Evolutionary conservation across 1,140 invertebrate genomes (phyloP).

Genomic region (Lethocerus indicus): DNA sequence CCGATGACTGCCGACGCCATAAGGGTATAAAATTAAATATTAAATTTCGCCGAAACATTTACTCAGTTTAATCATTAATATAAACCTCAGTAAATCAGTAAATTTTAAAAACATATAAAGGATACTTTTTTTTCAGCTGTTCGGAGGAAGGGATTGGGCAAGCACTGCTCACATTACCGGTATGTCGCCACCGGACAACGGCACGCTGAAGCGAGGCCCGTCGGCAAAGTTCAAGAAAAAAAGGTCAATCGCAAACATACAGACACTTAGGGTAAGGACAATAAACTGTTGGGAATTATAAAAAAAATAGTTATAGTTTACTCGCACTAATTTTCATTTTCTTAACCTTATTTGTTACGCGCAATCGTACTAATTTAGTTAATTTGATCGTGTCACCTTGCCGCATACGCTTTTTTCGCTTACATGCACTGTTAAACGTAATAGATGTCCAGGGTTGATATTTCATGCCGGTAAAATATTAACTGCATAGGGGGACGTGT

Average conservation of each 20-base stretch:
- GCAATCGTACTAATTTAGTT: no score
- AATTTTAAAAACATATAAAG: background rate
- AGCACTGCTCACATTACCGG: constrained; percentile 34
- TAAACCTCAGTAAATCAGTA: background rate
- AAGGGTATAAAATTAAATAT: constrained; percentile 34
- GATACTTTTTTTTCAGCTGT: constrained; percentile 36
- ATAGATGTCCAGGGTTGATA: no score
- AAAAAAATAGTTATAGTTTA: no score
- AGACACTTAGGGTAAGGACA: constrained; percentile 26
- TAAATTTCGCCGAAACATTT: background rate
- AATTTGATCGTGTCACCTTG: no score
- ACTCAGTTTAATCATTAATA: background rate
- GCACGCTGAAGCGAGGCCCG: constrained; percentile 28
- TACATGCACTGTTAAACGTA: no score
- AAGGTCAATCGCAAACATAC: constrained; percentile 38
- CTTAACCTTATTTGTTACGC: no score
- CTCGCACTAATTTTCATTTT: no score
- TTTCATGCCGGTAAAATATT: no score
- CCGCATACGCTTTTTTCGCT: no score
- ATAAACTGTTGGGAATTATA: background rate
- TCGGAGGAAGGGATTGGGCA: constrained; percentile 71
- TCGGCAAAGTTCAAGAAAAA: constrained; percentile 43
- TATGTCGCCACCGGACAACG: constrained; percentile 31
- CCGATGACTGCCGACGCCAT: constrained; percentile 81
- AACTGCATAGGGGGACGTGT: no score